Conservation (phyloP, 2,797 vertebrate species). For the Enteromius anoplus region DNA sequence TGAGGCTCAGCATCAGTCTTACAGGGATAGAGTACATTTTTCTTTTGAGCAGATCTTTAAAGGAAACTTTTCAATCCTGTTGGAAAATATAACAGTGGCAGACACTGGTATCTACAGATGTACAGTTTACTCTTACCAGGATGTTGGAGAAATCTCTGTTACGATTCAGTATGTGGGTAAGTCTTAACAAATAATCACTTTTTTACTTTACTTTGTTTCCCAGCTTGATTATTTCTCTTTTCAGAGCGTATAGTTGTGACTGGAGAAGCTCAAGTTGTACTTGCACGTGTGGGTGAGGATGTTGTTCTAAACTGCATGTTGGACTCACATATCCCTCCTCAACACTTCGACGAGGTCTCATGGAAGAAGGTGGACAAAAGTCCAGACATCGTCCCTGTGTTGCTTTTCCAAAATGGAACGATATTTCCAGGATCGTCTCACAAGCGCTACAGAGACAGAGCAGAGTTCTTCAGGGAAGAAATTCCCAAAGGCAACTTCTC, state of each 20-base stretch:
- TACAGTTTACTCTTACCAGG: conserved; percentile 17
- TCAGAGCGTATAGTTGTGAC: conserved; percentile 43
- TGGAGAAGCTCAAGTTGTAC: conserved; percentile 17
- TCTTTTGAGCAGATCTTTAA: conserved; percentile 38
- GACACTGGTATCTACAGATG: conserved; percentile 56
- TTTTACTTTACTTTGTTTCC: too few species aligned
- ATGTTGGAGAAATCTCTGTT: conserved; percentile 30
- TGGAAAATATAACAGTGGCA: conserved; percentile 39
- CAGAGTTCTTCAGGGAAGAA: conserved; percentile 39
- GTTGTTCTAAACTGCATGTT: conserved; percentile 48
- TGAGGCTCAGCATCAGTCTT: conserved; percentile 43
- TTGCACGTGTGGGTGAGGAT: conserved; percentile 27
- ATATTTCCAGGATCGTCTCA: conserved; percentile 11
- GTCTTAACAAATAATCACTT: neutral
- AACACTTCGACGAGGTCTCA: conserved; percentile 32
- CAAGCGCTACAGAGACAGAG: conserved; percentile 23
- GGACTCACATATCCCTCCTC: conserved; percentile 32
- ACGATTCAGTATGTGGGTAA: conserved; percentile 41
- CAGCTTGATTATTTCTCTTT: neutral
- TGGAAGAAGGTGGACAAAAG: conserved; percentile 37
- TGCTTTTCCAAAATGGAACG: conserved; percentile 42
- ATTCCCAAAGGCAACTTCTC: conserved; percentile 52
- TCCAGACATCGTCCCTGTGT: conserved; percentile 18
- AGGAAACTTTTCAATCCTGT: conserved; percentile 57
- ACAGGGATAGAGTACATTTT: conserved; percentile 43